Evolutionary conservation across 2,113 vertebrate genomes (phyloP), one percentile per base, ranked within the genome.

Genomic region (Regulus satrapa): DNA sequence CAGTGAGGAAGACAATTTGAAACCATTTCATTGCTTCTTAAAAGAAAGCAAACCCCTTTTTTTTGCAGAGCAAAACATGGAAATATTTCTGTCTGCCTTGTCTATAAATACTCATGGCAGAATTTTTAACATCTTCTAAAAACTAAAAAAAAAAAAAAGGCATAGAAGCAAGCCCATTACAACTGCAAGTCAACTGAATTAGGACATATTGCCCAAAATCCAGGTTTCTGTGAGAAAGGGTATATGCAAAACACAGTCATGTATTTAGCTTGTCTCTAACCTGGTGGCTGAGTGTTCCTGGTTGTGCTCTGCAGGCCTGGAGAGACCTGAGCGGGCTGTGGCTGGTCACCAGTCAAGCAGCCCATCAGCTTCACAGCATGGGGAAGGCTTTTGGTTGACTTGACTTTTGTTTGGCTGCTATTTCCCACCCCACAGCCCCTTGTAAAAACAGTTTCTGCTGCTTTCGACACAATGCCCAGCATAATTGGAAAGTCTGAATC

Each of bases 401-500:
- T 91, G 67, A 58, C 64, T 96, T 95, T 58, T 75, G 28, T 81
- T 87, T 68, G 54, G 49, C 77, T 92, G 93, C 78, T 74, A 7
- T 92, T 81, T 93, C 87, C 62, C 77, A 82, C 73, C 69, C 77
- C 58, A 23, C 55, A 76, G 81, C 40, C 48, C 77, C 34, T 29
- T 31, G 46, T 74, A 62, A 71, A 56, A 92, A 66, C 87, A 73
- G 64, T 88, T 66, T 82, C 54, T 87, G 90, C 82, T 74, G 87
- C 63, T 92, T 49, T 85, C 11, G 0, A 93, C 89, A 91, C 92
- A 93, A 84, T 91, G 89, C 77, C 68, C 54, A 12, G 74, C 61
- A 4, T 31, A 78, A 64, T 2, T 82, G 96, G 94, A 91, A 89
- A 82, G 84, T 77, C 86, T 94, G 91, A 94, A 92, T 80, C 92